Evolutionary conservation across 2,113 vertebrate species (phyloP), one percentile per base, ranked within the genome.

Genomic region (Hylia prasina): DNA sequence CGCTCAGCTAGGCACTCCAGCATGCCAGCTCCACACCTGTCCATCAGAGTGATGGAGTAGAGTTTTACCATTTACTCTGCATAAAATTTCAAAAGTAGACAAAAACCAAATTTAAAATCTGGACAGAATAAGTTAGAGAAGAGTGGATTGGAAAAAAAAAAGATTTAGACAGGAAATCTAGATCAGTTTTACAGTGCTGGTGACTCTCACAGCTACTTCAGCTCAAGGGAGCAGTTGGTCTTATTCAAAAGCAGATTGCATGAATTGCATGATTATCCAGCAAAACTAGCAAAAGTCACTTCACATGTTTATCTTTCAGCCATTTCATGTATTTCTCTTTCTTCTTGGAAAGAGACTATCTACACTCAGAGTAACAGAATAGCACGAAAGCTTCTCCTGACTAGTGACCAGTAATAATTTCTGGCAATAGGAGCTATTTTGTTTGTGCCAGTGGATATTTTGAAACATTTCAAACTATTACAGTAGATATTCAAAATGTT

Each of bases 1-100:
- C 24, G 4, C 33, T 44, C 1, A n/a, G 19, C 13, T 24, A 51
- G 2, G 2, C 23, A 48, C 19, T 25, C 2, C 7, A 63, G 33
- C 9, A 6, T 3, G 13, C 27, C 27, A 35, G 5, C 9, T 15
- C 17, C 33, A 50, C 9, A 6, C 39, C 42, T 7, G 7, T 13
- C 53, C 47, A 54, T 63, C 4, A 1, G 8, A 72, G 30, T 13
- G 40, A 73, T 21, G 22, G 78, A 35, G 19, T 3, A 33, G 39
- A 79, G 24, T 64, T 75, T 65, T 78, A 73, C 21, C 17, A 37
- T n/a, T 70, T 37, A 31, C 11, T 83, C 73, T n/a, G 24, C 39
- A 61, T 2, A 70, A 64, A 31, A 53, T 50, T 51, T 65, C 44
- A 89, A 65, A n/a, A 40, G 37, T 10, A 89, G 44, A 15, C 39